phyloP scores from a whole-genome alignment of 2,113 vertebrate species.

The Dolichotis patagonum region DNA sequence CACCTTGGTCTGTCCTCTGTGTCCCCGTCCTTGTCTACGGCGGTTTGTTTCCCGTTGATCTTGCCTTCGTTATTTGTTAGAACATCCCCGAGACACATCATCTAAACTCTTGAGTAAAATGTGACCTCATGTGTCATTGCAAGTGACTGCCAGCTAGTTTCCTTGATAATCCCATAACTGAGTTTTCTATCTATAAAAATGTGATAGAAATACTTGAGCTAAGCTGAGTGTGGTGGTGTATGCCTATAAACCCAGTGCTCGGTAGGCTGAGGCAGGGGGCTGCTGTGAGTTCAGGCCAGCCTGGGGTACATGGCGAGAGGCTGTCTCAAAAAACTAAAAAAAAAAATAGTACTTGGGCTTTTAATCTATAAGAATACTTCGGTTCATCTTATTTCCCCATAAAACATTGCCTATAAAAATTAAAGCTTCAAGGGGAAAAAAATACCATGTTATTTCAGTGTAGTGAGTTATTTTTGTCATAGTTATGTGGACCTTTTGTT shows the following conservation, averaged over 20 bases:
- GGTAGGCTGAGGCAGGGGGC: neutral
- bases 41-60: neutral
- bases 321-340: neutral
- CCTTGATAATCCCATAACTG: conserved; percentile 21
- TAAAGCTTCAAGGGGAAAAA: conserved; percentile 23
- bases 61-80: neutral
- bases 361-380: too few species aligned
- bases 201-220: neutral
- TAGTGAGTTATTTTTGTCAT: neutral
- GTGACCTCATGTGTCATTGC: neutral
- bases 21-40: neutral
- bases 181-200: conserved; percentile 24
- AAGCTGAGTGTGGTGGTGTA: neutral
- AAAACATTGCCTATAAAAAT: neutral
- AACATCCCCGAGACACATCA: neutral
- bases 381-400: too few species aligned
- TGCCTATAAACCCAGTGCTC: neutral
- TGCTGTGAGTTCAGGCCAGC: neutral
- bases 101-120: neutral
- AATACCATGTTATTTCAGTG: neutral
- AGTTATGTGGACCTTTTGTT: conserved; percentile 63
- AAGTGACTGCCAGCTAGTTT: neutral
- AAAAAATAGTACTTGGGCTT: neutral
- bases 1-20: accelerated
- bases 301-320: neutral